A percentile compares a stretch with the other conserved stretches of the same genome.
Evolutionary conservation across 2,113 vertebrate genomes (phyloP).

Genomic region (human (Homo sapiens)): DNA sequence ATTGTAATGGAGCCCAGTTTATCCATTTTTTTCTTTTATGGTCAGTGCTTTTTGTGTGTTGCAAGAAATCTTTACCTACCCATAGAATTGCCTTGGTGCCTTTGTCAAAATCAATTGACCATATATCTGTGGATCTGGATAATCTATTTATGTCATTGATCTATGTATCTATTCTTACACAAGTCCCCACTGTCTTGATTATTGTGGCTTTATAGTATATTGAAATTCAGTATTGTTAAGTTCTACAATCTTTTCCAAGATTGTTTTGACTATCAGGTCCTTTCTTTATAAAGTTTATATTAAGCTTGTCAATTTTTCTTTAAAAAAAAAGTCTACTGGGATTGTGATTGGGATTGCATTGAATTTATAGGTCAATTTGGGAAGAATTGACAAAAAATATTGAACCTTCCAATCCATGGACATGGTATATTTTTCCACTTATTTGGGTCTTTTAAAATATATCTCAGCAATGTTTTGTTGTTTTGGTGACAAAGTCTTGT

Average conservation of each 20-base stretch:
- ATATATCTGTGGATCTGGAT: background rate
- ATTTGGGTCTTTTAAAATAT: conserved; percentile 37
- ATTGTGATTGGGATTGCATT: background rate
- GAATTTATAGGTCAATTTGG: conserved; percentile 16
- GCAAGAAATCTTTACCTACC: conserved; percentile 5
- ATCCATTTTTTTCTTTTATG: conserved; percentile 41
- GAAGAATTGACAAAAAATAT: background rate
- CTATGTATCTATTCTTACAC: background rate
- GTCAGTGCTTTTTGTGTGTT: background rate
- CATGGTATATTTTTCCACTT: background rate
- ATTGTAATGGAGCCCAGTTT: conserved; percentile 38
- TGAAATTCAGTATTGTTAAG: conserved; percentile 12
- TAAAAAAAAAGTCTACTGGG: background rate
- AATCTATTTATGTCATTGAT: background rate
- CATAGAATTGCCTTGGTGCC: background rate
- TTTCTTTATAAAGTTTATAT: conserved; percentile 21
- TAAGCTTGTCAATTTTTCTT: conserved; percentile 40
- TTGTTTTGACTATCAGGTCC: background rate
- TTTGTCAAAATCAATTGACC: conserved; percentile 27
- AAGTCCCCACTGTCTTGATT: background rate
- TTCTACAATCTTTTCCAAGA: conserved; percentile 34
- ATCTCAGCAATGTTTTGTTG: background rate
- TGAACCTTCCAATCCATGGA: background rate
- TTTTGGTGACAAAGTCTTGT: conserved; percentile 9
- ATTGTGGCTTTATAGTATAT: background rate